A percentile compares a stretch with the other conserved stretches of the same genome.
These are phyloP conservation scores for Ethmia dodecea DNA, from an alignment of 2,888 invertebrate species.

Conservation along the genomic window DNA sequence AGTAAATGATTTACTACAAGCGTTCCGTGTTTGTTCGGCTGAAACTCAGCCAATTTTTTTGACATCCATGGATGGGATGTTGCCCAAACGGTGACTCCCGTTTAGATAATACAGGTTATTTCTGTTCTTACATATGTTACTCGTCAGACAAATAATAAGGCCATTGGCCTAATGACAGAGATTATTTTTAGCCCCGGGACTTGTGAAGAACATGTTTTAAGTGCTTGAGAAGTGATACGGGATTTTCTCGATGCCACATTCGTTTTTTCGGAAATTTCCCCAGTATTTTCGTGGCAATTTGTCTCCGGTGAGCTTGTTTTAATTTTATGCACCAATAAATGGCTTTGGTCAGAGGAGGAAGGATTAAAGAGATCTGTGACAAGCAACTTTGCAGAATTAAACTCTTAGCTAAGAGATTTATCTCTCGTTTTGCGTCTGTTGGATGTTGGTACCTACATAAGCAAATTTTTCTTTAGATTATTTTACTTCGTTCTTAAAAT, in stretches of 20 bases:
- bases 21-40: slow-evolving; percentile 36
- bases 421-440: too few species aligned
- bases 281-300: too few species aligned
- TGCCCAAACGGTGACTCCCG: slow-evolving; percentile 41
- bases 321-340: too few species aligned
- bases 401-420: too few species aligned
- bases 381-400: too few species aligned
- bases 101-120: slow-evolving; percentile 73
- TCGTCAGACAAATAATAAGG: slow-evolving; percentile 74
- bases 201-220: slow-evolving; percentile 53
- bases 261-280: too few species aligned
- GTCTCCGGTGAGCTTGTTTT: too few species aligned
- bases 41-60: slow-evolving; percentile 61
- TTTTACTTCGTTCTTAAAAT: too few species aligned
- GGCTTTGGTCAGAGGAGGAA: too few species aligned
- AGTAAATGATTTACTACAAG: slow-evolving; percentile 51
- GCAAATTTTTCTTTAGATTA: too few species aligned
- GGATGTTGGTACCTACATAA: too few species aligned
- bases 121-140: slow-evolving; percentile 68
- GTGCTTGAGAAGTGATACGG: slow-evolving; percentile 32
- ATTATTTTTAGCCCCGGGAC: slow-evolving; percentile 37
- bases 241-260: slow-evolving; percentile 26
- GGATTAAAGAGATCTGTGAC: too few species aligned
- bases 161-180: slow-evolving; percentile 74
- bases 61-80: slow-evolving; percentile 39